Percentiles rank a stretch among this genome's conserved stretches.
Evolutionary conservation across 2,888 invertebrate genomes (phyloP).

Genomic region (Rambutsinella grinnellia): DNA sequence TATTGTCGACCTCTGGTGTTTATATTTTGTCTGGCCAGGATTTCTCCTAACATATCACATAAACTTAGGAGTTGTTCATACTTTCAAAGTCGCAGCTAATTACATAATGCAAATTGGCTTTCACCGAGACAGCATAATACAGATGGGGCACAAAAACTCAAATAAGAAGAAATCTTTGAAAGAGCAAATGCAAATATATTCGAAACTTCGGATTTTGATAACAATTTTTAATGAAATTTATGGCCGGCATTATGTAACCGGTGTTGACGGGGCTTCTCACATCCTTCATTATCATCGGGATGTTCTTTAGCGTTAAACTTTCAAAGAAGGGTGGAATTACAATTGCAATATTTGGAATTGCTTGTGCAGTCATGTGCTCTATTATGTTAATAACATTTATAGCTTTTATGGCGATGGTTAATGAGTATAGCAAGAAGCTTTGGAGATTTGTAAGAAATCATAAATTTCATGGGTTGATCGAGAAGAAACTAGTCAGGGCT

Average conservation of each 20-base stretch:
- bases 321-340: not conserved
- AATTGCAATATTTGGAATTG: not conserved
- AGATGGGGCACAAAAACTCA: not conserved
- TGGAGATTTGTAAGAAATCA: not conserved
- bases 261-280: not conserved
- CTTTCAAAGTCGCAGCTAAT: not conserved
- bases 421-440: slow-evolving; percentile 25
- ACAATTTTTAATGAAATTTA: slow-evolving; percentile 19
- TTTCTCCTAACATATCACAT: slow-evolving; percentile 2
- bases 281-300: not conserved
- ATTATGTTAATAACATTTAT: slow-evolving; percentile 1
- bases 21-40: not conserved
- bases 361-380: not conserved
- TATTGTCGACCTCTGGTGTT: slow-evolving; percentile 4
- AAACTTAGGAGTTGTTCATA: slow-evolving; percentile 6
- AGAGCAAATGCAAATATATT: slow-evolving; percentile 12
- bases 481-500: not conserved
- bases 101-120: not conserved
- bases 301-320: not conserved
- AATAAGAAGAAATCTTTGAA: not conserved
- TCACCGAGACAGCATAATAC: no score
- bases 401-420: slow-evolving; percentile 17
- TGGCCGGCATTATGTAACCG: slow-evolving; percentile 9
- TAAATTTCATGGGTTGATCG: not conserved
- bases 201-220: slow-evolving; percentile 17